Percentiles rank a stretch among this genome's conserved stretches.
These are phyloP conservation scores for Altica lythri DNA, from an alignment of 2,888 invertebrate species.

Conservation along the genomic window DNA sequence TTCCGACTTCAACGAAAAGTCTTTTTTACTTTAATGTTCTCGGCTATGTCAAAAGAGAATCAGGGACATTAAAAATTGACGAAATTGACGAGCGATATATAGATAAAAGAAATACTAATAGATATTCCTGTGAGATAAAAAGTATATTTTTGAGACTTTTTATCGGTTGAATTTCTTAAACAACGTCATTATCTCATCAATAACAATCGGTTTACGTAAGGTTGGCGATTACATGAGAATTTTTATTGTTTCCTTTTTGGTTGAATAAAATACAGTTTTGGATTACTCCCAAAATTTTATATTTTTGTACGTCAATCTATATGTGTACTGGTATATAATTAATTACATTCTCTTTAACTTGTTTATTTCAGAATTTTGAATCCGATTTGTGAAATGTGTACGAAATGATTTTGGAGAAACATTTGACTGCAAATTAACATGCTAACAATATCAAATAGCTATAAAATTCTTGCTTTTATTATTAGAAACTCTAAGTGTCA, in stretches of 20 bases:
- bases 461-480: too few relatives aligned
- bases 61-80: conserved; percentile 20
- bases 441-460: too few relatives aligned
- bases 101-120: conserved; percentile 20
- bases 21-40: conserved; percentile 12
- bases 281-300: too few relatives aligned
- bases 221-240: neutral
- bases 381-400: too few relatives aligned
- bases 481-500: too few relatives aligned
- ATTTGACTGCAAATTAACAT: too few relatives aligned
- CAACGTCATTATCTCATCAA: conserved; percentile 14
- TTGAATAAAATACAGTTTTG: neutral
- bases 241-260: neutral
- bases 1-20: conserved; percentile 12
- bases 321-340: too few relatives aligned
- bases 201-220: conserved; percentile 2
- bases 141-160: conserved; percentile 15
- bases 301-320: too few relatives aligned
- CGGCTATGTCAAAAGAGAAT: conserved; percentile 11
- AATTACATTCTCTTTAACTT: too few relatives aligned
- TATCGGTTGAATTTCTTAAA: conserved; percentile 10
- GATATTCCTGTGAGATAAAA: conserved; percentile 15
- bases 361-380: too few relatives aligned
- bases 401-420: too few relatives aligned
- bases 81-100: conserved; percentile 16